These are phyloP conservation scores for Semaprochilodus insignis DNA, from an alignment of 2,797 vertebrate species.

Conservation along the genomic window DNA sequence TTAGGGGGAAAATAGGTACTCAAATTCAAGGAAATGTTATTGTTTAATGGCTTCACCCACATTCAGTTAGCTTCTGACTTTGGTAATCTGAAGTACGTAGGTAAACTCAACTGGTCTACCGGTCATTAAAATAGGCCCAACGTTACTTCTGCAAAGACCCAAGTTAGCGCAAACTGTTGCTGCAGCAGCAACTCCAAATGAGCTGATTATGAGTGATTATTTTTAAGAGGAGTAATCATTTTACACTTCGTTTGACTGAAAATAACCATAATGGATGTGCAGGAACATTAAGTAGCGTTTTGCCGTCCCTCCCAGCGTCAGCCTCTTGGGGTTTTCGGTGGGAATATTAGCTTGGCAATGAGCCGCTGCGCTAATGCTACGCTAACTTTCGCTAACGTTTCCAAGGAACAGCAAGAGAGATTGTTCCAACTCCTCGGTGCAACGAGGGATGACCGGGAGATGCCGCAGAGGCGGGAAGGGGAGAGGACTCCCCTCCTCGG, in stretches of 20 bases:
- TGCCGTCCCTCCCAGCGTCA: slow-evolving; percentile 58
- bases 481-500: slow-evolving; percentile 44
- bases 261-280: slow-evolving; percentile 63
- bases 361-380: slow-evolving; percentile 61
- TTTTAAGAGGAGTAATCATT: slow-evolving; percentile 61
- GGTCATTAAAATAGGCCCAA: neutral
- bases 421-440: slow-evolving; percentile 44
- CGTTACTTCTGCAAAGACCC: slow-evolving; percentile 1
- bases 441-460: slow-evolving; percentile 53
- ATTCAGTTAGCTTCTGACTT: no score
- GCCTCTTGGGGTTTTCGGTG: slow-evolving; percentile 55
- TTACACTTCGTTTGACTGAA: slow-evolving; percentile 63
- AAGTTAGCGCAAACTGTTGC: slow-evolving; percentile 24
- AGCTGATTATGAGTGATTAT: slow-evolving; percentile 55
- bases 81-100: no score
- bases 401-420: slow-evolving; percentile 45
- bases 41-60: no score
- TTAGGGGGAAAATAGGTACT: no score
- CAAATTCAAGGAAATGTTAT: no score
- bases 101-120: no score
- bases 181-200: slow-evolving; percentile 29
- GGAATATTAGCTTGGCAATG: slow-evolving; percentile 64
- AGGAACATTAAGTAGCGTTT: slow-evolving; percentile 63
- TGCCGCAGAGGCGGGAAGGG: slow-evolving; percentile 34
- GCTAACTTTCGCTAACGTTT: slow-evolving; percentile 52